Conservation (phyloP, 1,140 invertebrate genomes). For the Atta cephalotes region DNA sequence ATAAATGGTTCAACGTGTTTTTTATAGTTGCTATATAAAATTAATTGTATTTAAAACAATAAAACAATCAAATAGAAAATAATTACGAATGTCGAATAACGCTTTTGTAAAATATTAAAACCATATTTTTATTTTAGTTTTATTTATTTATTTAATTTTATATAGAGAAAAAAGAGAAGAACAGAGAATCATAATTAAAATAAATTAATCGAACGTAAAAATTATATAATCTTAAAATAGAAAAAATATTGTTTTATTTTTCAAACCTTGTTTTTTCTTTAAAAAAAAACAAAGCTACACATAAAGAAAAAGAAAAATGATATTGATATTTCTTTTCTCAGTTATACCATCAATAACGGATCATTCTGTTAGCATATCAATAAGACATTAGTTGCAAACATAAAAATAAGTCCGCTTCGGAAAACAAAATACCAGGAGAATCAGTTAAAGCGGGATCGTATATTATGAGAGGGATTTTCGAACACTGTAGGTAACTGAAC, state of each 20-base stretch:
- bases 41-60: neutral
- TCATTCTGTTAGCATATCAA: neutral
- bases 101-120: neutral
- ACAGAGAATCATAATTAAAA: neutral
- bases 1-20: neutral
- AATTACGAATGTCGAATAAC: neutral
- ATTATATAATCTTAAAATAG: neutral
- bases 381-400: constrained; percentile 28
- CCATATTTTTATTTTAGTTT: neutral
- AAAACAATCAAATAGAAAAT: neutral
- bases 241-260: neutral
- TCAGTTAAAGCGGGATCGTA: constrained; percentile 9
- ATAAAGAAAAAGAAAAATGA: neutral
- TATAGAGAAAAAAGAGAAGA: neutral
- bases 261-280: neutral
- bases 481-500: neutral
- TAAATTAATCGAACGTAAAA: neutral
- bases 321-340: neutral
- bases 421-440: constrained; percentile 29
- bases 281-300: neutral
- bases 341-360: neutral
- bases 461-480: constrained; percentile 10
- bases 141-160: no score
- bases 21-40: neutral
- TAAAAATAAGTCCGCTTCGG: neutral